Evolutionary conservation across 1,140 invertebrate species (phyloP).

Genomic region (Probaryconus sp.): DNA sequence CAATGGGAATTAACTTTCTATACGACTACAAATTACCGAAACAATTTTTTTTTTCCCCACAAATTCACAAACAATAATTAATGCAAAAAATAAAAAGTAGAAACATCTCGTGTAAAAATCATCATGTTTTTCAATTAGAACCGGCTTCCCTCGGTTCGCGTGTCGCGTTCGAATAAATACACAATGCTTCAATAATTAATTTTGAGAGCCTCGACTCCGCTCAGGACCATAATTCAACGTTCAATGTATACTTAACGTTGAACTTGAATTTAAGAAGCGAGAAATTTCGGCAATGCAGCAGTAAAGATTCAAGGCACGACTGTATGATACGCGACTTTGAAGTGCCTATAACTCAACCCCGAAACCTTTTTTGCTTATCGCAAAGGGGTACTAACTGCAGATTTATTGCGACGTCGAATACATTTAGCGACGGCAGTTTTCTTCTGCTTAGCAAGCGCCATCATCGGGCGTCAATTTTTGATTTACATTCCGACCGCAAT

Average conservation of each 20-base stretch:
- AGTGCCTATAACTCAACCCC: conserved; percentile 68
- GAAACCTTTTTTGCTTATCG: conserved; percentile 71
- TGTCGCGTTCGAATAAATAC: too few relatives aligned
- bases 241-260: conserved; percentile 18
- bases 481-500: conserved; percentile 41
- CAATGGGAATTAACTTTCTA: conserved; percentile 19
- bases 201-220: background rate
- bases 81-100: too few relatives aligned
- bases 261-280: conserved; percentile 49
- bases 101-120: too few relatives aligned
- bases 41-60: too few relatives aligned
- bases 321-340: conserved; percentile 64
- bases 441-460: conserved; percentile 54
- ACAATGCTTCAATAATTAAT: conserved; percentile 1
- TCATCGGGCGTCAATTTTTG: conserved; percentile 56
- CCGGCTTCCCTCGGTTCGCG: too few relatives aligned
- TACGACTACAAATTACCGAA: too few relatives aligned
- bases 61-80: too few relatives aligned
- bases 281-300: conserved; percentile 55
- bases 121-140: too few relatives aligned
- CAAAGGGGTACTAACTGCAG: conserved; percentile 67
- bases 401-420: conserved; percentile 70
- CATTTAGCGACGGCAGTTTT: conserved; percentile 63
- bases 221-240: conserved; percentile 4
- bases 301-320: conserved; percentile 52